A percentile compares a stretch with the other conserved stretches of the same genome.
phyloP scores from a whole-genome alignment of 1,140 invertebrate genomes.

The Araneus ventricosus region DNA sequence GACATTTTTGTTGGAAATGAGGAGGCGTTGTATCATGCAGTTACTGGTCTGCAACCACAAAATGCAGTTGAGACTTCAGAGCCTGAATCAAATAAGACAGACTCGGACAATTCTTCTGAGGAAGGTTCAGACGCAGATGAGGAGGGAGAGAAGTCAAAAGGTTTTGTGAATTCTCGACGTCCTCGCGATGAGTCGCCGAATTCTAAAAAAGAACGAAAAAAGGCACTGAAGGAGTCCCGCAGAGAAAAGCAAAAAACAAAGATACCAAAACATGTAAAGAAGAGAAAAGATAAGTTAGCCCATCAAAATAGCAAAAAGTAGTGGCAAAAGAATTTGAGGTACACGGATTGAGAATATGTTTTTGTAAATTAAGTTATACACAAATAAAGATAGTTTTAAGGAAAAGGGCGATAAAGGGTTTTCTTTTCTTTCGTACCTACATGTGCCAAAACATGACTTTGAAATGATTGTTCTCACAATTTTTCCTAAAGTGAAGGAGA shows the following conservation, averaged over 20 bases:
- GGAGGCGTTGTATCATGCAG: neutral
- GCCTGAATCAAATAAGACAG: neutral
- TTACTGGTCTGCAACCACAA: neutral
- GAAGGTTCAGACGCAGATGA: constrained; percentile 43
- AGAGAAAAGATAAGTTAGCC: constrained; percentile 87
- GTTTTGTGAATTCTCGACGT: constrained; percentile 84
- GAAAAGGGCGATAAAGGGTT: too few species aligned
- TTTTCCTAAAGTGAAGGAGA: too few species aligned
- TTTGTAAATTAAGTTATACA: neutral
- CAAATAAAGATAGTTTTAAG: neutral
- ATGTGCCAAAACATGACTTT: too few species aligned
- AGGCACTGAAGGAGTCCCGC: constrained; percentile 91
- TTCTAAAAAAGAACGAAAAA: constrained; percentile 90
- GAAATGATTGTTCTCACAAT: too few species aligned
- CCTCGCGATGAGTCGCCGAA: constrained; percentile 93
- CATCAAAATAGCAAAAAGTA: constrained; percentile 75
- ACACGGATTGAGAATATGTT: neutral
- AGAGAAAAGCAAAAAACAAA: constrained; percentile 95
- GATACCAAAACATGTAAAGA: constrained; percentile 97
- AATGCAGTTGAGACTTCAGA: neutral
- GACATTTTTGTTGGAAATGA: constrained; percentile 85
- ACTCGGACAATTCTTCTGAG: constrained; percentile 81
- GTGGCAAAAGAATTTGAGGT: neutral
- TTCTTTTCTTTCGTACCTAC: too few species aligned
- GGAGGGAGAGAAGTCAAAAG: constrained; percentile 35